Conservation (phyloP, 2,888 invertebrate species). For the Octodonta nipae region DNA sequence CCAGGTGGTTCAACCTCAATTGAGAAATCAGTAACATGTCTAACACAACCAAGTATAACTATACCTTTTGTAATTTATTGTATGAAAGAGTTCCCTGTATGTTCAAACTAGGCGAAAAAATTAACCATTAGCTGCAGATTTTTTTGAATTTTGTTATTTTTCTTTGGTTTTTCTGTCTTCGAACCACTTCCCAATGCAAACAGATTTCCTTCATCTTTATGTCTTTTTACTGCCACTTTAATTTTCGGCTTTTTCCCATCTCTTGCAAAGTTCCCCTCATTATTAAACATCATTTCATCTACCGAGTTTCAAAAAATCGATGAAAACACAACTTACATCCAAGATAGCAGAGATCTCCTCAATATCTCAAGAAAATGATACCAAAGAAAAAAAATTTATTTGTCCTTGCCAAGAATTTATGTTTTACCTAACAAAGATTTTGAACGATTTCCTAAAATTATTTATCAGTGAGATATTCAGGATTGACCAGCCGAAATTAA, state of each 20-base stretch:
- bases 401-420: too few relatives aligned
- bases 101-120: slow-evolving; percentile 15
- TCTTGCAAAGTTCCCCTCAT: slow-evolving; percentile 45
- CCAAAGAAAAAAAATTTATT: too few relatives aligned
- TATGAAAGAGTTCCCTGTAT: slow-evolving; percentile 17
- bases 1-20: slow-evolving; percentile 60
- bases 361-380: too few relatives aligned
- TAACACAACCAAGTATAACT: slow-evolving; percentile 54
- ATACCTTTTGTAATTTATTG: slow-evolving; percentile 50
- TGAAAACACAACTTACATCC: too few relatives aligned
- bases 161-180: slow-evolving; percentile 30
- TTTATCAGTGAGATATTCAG: too few relatives aligned
- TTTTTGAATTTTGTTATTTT: slow-evolving; percentile 11
- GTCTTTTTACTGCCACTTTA: slow-evolving; percentile 34
- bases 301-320: too few relatives aligned
- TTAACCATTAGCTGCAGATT: slow-evolving; percentile 11
- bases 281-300: too few relatives aligned
- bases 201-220: slow-evolving; percentile 22
- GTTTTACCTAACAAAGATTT: too few relatives aligned
- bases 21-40: slow-evolving; percentile 48
- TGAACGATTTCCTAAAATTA: too few relatives aligned
- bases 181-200: slow-evolving; percentile 33
- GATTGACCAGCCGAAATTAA: too few relatives aligned
- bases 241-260: slow-evolving; percentile 39
- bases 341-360: too few relatives aligned